Evolutionary conservation across 2,113 vertebrate species (phyloP).

Genomic region (Todiramphus saurophagus): DNA sequence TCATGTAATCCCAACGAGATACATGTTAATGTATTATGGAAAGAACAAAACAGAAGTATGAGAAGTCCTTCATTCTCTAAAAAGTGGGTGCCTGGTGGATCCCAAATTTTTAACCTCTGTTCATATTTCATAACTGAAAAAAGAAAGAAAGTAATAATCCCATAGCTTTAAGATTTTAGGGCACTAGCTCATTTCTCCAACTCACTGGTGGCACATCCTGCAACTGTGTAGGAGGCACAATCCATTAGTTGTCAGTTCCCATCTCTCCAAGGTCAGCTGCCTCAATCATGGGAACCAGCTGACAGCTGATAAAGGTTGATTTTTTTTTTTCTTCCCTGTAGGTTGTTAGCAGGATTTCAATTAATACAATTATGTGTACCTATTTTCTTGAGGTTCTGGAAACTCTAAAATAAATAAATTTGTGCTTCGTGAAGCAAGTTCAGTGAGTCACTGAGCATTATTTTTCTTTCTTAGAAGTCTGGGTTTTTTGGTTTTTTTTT

Average conservation of each 20-base stretch:
- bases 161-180: conserved; percentile 11
- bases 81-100: neutral
- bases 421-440: neutral
- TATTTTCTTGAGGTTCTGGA: conserved; percentile 11
- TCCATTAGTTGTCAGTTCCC: conserved; percentile 46
- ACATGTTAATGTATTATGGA: neutral
- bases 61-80: neutral
- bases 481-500: neutral
- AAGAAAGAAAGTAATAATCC: neutral
- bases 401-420: conserved; percentile 1
- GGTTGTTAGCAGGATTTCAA: conserved; percentile 19
- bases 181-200: neutral
- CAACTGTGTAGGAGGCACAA: conserved; percentile 18
- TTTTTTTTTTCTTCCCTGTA: neutral
- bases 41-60: neutral
- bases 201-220: neutral
- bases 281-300: neutral
- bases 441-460: neutral
- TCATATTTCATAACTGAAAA: neutral
- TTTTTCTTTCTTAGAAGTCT: neutral
- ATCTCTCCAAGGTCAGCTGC: conserved; percentile 38
- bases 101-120: neutral
- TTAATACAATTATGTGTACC: conserved; percentile 31
- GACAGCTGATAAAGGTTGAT: conserved; percentile 34
- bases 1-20: neutral